These are phyloP conservation scores for Pachydiplax longipennis DNA, from an alignment of 2,888 invertebrate genomes.

Conservation along the genomic window DNA sequence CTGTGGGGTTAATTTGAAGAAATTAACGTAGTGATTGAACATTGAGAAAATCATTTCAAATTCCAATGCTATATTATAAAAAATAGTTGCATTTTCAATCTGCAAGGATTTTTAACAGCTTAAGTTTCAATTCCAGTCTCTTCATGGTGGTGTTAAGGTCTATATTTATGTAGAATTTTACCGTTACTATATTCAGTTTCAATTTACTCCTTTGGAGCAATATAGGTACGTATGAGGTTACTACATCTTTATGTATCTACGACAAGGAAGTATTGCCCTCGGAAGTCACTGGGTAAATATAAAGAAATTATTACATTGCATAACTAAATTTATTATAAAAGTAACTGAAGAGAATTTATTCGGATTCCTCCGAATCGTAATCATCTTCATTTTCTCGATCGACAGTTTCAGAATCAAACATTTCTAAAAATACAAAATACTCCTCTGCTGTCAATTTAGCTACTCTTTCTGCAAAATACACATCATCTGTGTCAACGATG, in stretches of 20 bases:
- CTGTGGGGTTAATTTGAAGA: no score
- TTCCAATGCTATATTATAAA: no score
- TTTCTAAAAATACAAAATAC: not conserved
- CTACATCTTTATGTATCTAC: not conserved
- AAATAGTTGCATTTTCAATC: no score
- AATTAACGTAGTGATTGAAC: no score
- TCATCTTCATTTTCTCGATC: not conserved
- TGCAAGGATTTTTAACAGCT: no score
- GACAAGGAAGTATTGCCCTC: not conserved
- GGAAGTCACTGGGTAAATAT: not conserved
- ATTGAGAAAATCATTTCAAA: no score
- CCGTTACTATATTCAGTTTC: no score
- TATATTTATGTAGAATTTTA: no score
- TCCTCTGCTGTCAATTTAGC: slow-evolving; percentile 6
- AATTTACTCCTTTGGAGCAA: no score
- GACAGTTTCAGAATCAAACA: not conserved
- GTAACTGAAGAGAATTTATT: not conserved
- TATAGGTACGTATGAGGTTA: no score
- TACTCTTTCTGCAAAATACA: not conserved
- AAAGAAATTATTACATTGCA: not conserved
- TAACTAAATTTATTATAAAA: not conserved
- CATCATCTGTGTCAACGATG: not conserved
- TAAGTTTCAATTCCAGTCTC: no score
- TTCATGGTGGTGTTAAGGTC: no score
- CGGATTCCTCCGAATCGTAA: not conserved